Evolutionary conservation across 1,140 invertebrate species (phyloP), one percentile per base, ranked within the genome.

Genomic region (Cardiocondyla obscurior): DNA sequence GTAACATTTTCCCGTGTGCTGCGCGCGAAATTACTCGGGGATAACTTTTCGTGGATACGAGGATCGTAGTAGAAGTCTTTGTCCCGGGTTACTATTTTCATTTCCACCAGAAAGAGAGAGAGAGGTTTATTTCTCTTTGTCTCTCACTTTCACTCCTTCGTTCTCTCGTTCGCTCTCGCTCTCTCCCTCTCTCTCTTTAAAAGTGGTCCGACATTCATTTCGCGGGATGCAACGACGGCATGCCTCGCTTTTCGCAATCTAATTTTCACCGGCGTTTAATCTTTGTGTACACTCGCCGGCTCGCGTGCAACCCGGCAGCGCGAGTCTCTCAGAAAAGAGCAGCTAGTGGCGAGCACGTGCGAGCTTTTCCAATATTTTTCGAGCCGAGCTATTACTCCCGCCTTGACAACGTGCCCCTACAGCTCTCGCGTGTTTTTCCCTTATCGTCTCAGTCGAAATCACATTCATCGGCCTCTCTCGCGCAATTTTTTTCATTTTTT

Each of bases 261-360:
- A 90, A 90, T 90, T 90, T 90, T 88, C 89, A 79, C 60, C 70
- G 53, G 74, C 84, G 84, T 88, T 90, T 90, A 90, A 89, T 90
- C 90, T 85, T 89, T 85, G 87, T 83, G 44, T 82, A 69, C 83
- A 79, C 65, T 22, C 55, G 0, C 51, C 16, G 19, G 62, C 65
- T 51, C 67, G 49, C 51, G 39, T 82, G 77, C 49, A 70, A 44
- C 51, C 42, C 67, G 16, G 16, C 51, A 53, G 36, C 16, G 67
- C 64, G 53, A 72, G 51, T 81, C 77, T 55, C 64, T 81, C 77
- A 83, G 85, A 77, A 86, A 81, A 60, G 67, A 72, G 62, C 36
- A 58, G 73, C 30, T 60, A 62, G 55, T 14, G 74, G 60, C 74
- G 74, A 46, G 65, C 84, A 74, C 79, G 83, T 81, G 83, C 62